phyloP scores from a whole-genome alignment of 2,888 invertebrate genomes.

The Ariolimax columbianus region DNA sequence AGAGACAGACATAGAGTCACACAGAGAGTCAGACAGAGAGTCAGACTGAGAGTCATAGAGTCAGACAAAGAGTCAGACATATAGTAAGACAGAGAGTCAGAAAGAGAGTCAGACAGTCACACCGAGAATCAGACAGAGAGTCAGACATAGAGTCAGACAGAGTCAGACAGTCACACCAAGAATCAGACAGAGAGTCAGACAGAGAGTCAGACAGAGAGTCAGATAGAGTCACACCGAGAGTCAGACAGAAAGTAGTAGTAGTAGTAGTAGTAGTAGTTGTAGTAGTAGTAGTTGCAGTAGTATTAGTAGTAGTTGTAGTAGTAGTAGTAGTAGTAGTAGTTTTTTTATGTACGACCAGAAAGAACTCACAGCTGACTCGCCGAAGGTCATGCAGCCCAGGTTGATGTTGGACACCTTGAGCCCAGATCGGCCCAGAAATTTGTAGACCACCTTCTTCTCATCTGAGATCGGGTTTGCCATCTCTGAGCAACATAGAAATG shows the following conservation, averaged over 20 bases:
- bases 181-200: too few relatives aligned
- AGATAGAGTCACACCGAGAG: too few relatives aligned
- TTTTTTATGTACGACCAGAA: too few relatives aligned
- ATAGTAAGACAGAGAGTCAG: neutral
- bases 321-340: too few relatives aligned
- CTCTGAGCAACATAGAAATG: too few relatives aligned
- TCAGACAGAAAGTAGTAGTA: too few relatives aligned
- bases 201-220: too few relatives aligned
- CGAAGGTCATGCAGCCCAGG: constrained; percentile 75
- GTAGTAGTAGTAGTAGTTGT: too few relatives aligned
- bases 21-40: neutral
- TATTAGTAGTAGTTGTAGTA: too few relatives aligned
- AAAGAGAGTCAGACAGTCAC: neutral
- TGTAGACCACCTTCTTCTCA: neutral
- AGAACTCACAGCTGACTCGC: constrained; percentile 46
- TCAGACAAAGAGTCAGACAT: neutral
- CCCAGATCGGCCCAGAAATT: neutral
- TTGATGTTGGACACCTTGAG: constrained; percentile 58
- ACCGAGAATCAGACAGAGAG: neutral
- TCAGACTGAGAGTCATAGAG: neutral
- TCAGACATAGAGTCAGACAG: neutral
- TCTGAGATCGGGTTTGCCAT: neutral
- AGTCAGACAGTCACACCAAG: too few relatives aligned
- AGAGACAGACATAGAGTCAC: too few relatives aligned
- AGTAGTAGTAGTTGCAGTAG: too few relatives aligned